Evolutionary conservation across 2,888 invertebrate genomes (phyloP).

Genomic region (Torymus texanus): DNA sequence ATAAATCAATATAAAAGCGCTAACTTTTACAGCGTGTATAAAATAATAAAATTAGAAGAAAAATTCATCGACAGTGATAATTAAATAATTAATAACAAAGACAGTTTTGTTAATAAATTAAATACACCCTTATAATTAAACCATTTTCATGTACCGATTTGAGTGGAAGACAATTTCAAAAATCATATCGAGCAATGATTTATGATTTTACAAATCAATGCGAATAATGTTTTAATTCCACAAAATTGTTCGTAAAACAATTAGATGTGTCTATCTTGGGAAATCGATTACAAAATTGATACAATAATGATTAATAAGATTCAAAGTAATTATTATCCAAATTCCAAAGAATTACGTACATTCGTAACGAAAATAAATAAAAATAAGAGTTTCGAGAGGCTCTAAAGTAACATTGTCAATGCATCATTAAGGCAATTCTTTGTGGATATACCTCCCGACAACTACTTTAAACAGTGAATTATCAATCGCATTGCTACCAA

Average conservation of each 20-base stretch:
- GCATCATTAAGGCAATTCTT: slow-evolving; percentile 47
- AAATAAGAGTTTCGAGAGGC: slow-evolving; percentile 22
- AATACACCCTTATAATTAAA: not conserved
- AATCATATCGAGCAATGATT: slow-evolving; percentile 4
- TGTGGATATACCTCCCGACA: not conserved
- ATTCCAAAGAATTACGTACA: no score
- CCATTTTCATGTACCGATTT: not conserved
- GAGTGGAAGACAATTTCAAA: slow-evolving; percentile 50
- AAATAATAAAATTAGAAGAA: no score
- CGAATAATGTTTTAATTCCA: not conserved
- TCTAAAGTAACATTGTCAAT: slow-evolving; percentile 50
- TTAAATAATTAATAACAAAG: no score
- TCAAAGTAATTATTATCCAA: no score
- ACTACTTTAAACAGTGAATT: no score
- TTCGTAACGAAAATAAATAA: slow-evolving; percentile 14
- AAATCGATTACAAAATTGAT: not conserved
- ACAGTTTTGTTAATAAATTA: no score
- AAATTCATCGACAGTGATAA: no score
- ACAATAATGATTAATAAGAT: no score
- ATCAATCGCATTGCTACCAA: slow-evolving; percentile 11
- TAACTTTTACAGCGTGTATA: no score
- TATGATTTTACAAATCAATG: not conserved
- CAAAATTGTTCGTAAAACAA: slow-evolving; percentile 51
- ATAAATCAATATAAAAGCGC: no score
- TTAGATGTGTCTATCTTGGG: slow-evolving; percentile 15